phyloP scores from a whole-genome alignment of 92 coral and sea anemone genomes.

The Micromussa lordhowensis region DNA sequence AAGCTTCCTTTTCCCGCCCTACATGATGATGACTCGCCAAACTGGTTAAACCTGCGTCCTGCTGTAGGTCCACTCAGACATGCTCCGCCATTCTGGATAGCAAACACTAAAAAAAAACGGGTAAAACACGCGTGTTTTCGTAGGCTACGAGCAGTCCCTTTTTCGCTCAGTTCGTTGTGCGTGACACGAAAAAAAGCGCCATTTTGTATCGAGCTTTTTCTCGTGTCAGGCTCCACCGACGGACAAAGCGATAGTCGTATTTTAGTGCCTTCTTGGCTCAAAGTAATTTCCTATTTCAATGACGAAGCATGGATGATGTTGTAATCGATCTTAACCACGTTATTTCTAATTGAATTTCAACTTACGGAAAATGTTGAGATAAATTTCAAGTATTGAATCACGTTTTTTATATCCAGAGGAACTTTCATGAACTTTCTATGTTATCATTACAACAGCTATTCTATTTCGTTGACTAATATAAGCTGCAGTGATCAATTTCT shows the following conservation, averaged over 20 bases:
- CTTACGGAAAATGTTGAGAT: background rate
- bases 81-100: conserved; percentile 92
- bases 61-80: conserved; percentile 86
- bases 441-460: no score
- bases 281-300: background rate
- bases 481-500: background rate
- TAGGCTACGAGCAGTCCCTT: background rate
- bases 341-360: no score
- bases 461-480: no score
- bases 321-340: background rate
- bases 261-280: background rate
- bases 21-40: conserved; percentile 83
- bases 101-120: conserved; percentile 70
- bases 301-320: background rate
- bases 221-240: no score
- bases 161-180: background rate
- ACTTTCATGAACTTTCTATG: no score
- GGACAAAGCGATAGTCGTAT: no score
- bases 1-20: conserved; percentile 82
- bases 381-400: background rate
- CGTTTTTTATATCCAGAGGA: no score
- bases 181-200: no score
- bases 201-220: no score
- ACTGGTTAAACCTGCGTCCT: conserved; percentile 72
- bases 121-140: background rate